These are phyloP conservation scores for Nasalis larvatus DNA, from an alignment of 2,113 vertebrate genomes.

Conservation along the genomic window DNA sequence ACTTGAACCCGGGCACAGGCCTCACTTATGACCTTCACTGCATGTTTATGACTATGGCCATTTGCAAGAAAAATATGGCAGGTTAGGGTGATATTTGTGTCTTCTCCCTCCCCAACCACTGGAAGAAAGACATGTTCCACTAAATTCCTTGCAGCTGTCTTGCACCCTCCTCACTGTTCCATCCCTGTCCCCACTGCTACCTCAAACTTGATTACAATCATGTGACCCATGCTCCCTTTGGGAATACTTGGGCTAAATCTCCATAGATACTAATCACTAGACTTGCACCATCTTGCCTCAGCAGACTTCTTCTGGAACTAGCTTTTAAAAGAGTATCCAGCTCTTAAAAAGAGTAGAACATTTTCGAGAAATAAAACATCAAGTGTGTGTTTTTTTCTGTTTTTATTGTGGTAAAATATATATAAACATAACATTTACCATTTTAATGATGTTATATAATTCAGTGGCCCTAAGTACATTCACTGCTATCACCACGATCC, in stretches of 20 bases:
- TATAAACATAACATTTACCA: not conserved
- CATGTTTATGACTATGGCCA: not conserved
- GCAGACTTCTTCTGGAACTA: not conserved
- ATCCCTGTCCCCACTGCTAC: fast-evolving
- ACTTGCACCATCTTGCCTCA: not conserved
- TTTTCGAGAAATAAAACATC: not conserved
- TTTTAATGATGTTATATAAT: not conserved
- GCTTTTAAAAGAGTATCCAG: not conserved
- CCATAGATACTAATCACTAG: not conserved
- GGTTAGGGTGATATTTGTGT: not conserved
- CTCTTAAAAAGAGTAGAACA: not conserved
- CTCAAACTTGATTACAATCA: not conserved
- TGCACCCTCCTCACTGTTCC: not conserved
- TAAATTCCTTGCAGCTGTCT: not conserved
- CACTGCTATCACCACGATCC: not conserved
- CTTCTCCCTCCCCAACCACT: not conserved
- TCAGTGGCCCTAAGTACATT: not conserved
- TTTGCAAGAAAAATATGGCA: not conserved
- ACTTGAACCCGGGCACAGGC: not conserved
- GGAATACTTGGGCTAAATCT: not conserved
- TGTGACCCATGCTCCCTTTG: fast-evolving
- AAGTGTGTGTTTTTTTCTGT: not conserved
- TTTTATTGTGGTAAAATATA: not conserved
- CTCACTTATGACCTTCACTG: not conserved
- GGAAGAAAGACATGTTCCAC: not conserved